Conservation (phyloP, 2,113 vertebrate genomes). For the Dendropsophus ebraccatus region DNA sequence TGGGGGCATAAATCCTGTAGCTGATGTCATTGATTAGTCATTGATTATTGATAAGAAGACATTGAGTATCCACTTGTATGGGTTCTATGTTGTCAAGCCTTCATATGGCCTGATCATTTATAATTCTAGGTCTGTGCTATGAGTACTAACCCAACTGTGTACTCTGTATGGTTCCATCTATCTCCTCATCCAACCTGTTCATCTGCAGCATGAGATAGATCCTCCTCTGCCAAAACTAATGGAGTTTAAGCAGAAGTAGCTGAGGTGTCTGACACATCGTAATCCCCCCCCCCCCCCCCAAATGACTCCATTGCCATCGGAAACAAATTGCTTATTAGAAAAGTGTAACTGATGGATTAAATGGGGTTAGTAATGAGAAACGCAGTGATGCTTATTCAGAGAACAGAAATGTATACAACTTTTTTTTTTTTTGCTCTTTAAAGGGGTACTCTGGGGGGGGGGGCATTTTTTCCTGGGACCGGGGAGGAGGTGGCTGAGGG, state of each 20-base stretch:
- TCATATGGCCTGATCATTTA: background rate
- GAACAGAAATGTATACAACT: background rate
- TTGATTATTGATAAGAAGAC: background rate
- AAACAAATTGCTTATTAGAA: background rate
- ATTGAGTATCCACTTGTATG: background rate
- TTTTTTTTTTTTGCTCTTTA: background rate
- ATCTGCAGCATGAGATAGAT: conserved; percentile 8
- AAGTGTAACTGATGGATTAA: background rate
- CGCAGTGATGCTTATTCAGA: background rate
- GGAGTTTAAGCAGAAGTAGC: background rate
- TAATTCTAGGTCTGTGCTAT: background rate
- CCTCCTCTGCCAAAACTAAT: background rate
- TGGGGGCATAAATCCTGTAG: background rate
- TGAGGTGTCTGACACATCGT: background rate
- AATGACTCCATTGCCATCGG: background rate
- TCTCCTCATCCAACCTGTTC: background rate
- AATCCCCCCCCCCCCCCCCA: background rate
- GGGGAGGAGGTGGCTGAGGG: too few relatives aligned
- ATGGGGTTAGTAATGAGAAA: background rate
- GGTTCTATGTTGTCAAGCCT: background rate
- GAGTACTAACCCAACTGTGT: background rate
- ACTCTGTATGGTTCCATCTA: conserved; percentile 11
- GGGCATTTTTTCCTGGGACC: too few relatives aligned
- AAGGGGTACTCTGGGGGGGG: too few relatives aligned
- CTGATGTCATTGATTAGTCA: background rate